These are phyloP conservation scores for Sarcophaga peregrina DNA, from an alignment of 1,140 invertebrate genomes.

Conservation along the genomic window DNA sequence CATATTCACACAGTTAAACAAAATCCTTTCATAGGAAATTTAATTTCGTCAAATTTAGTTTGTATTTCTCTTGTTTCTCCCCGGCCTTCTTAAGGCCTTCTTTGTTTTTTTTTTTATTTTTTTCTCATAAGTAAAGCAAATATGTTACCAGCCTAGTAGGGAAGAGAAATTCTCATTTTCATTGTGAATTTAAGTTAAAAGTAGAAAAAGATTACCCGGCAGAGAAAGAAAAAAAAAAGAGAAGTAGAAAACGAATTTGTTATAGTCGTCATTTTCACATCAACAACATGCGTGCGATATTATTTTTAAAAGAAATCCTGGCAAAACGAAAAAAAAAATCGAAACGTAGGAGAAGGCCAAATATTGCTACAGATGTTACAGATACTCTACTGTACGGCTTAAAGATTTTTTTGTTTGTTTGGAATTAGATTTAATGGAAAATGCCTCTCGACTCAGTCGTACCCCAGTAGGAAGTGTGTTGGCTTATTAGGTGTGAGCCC, in stretches of 20 bases:
- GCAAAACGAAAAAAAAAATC: too few species aligned
- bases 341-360: too few species aligned
- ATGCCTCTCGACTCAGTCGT: too few species aligned
- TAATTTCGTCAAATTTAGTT: not conserved
- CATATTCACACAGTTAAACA: not conserved
- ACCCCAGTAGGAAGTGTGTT: too few species aligned
- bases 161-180: not conserved
- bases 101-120: not conserved
- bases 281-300: not conserved
- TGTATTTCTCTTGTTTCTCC: not conserved
- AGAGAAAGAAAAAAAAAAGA: too few species aligned
- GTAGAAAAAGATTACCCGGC: not conserved
- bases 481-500: too few species aligned
- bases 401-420: too few species aligned
- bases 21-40: not conserved
- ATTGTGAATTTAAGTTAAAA: not conserved
- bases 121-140: too few species aligned
- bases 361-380: too few species aligned
- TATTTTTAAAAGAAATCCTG: not conserved
- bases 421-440: too few species aligned
- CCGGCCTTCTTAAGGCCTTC: not conserved
- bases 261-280: not conserved
- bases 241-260: not conserved
- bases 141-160: too few species aligned
- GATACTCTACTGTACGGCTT: too few species aligned